Base-by-base conservation (phyloP, 1,140 invertebrate species). In the Riptortus pedestris region DNA sequence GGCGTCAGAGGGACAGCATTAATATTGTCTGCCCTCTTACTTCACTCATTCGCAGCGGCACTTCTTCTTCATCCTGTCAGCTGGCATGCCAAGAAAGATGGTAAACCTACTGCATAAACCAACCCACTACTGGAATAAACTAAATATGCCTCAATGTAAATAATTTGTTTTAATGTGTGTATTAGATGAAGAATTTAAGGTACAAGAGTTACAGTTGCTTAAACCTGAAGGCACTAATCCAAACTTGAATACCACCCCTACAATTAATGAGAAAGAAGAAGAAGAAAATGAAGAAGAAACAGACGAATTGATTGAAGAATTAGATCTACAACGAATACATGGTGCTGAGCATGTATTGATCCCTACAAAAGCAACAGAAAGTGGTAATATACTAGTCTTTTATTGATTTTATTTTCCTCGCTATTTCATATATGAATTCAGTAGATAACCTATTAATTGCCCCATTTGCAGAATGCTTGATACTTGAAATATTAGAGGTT, bases 1-100 rank as follows among this genome's bases (percentile, higher is more conserved):
- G 83, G 82, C n/a, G 84, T 81, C 65, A 74, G 80, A 70, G 81
- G 81, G 20, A 83, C 83, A 0, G 73, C 85, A 62, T 73, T 83
- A 0, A 73, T 88, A 12, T 70, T 87, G 0, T 76, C 81, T 5
- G 83, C 77, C 16, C 73, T 88, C 29, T 80, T 81, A 47, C 73
- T 82, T 0, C 79, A 88, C 68, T 77, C 78, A 0, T 69, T 87
- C 4, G 73, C 82, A n/a, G 85, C 81, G 7, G 79, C 83, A 66
- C 68, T 80, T 3, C 70, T 83, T 2, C 79, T 88, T 70, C 83
- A 80, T 69, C 83, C 83, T 0, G 80, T 88, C 1, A 79, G 83
- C 67, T 84, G 83, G 83, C 83, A 88, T 70, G 78, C 82, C 28
- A 70, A 67, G 57, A 65, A 51, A n/a, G n/a, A 59, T 22, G n/a